Evolutionary conservation across 2,888 invertebrate genomes (phyloP), one percentile per base, ranked within the genome.

Genomic region (Caenorhabditis virilis): DNA sequence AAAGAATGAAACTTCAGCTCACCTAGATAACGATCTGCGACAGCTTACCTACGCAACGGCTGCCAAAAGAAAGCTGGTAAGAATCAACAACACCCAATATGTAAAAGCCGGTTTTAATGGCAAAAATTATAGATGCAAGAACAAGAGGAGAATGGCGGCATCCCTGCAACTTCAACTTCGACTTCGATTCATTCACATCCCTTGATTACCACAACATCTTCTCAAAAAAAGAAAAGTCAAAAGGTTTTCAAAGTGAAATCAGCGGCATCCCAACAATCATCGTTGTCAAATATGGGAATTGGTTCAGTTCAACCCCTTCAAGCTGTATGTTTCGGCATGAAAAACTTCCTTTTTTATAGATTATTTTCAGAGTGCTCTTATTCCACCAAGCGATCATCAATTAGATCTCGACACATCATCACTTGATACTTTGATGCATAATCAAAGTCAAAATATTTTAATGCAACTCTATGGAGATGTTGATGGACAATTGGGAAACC

Each of bases 21-120:
- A 71, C 26, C 43, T 75, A 18, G 78, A 80, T 57, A 68, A 72
- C 42, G 80, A 80, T 58, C 69, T 80, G 15, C 67, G 77, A 16
- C 74, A 78, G 46, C 59, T 81, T 18, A 81, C 81, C 4, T 81
- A 81, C 58, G 81, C 81, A 4, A 81, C 81, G 18, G 81, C 81
- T 7, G 81, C 81, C 11, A 81, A 81, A 57, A 65, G 77, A 46
- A 72, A 64, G 54, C 51, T 77, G 72, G 78, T 79, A 11, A 30
- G 54, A 51, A 46, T 39, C 30, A 18, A 33, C n/a, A n/a, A n/a
- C n/a, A n/a, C n/a, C n/a, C n/a, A n/a, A n/a, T n/a, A n/a, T n/a
- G n/a, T n/a, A n/a, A n/a, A n/a, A n/a, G n/a, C n/a, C n/a, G n/a
- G 1, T 20, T 39, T 47, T 53, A 25, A 23, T 54, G 15, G 9